Evolutionary conservation across 2,888 invertebrate species (phyloP).

Genomic region (Drosophila prostipennis): DNA sequence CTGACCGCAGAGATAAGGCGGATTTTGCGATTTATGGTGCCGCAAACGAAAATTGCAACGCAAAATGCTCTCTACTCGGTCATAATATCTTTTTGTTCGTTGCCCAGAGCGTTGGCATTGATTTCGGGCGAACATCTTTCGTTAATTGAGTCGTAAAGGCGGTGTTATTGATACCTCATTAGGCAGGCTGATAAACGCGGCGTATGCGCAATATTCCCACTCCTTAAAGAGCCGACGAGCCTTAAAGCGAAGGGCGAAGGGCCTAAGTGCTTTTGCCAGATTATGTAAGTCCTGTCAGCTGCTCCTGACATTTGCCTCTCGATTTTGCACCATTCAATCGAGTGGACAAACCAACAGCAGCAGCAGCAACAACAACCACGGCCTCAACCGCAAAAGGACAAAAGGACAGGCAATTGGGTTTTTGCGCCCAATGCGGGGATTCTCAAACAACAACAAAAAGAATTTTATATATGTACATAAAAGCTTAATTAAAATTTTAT

Average conservation of each 20-base stretch:
- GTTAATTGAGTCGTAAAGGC: slow-evolving; percentile 71
- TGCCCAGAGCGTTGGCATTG: slow-evolving; percentile 43
- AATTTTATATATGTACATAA: slow-evolving; percentile 21
- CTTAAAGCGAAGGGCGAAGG: slow-evolving; percentile 36
- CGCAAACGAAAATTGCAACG: slow-evolving; percentile 29
- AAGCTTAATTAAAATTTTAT: slow-evolving; percentile 59
- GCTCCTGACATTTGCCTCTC: slow-evolving; percentile 38
- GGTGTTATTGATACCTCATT: slow-evolving; percentile 73
- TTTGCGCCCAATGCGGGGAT: slow-evolving; percentile 25
- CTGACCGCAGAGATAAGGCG: slow-evolving; percentile 30
- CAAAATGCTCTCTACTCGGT: slow-evolving; percentile 27
- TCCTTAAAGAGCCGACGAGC: slow-evolving; percentile 15
- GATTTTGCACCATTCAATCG: slow-evolving; percentile 29
- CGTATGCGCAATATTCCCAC: slow-evolving; percentile 57
- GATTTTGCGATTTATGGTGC: slow-evolving; percentile 39
- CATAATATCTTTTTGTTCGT: slow-evolving; percentile 19
- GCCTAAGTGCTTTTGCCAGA: slow-evolving; percentile 3
- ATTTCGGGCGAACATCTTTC: slow-evolving; percentile 50
- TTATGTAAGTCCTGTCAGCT: slow-evolving; percentile 40
- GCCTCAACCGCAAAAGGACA: slow-evolving; percentile 19
- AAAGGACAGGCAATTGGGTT: slow-evolving; percentile 7
- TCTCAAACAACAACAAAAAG: not conserved
- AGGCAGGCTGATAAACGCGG: slow-evolving; percentile 61
- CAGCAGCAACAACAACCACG: slow-evolving; percentile 9
- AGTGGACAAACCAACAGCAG: slow-evolving; percentile 25